Percentiles rank a stretch among this genome's conserved stretches.
phyloP scores from a whole-genome alignment of 2,888 invertebrate genomes.

The Ophion costatus region DNA sequence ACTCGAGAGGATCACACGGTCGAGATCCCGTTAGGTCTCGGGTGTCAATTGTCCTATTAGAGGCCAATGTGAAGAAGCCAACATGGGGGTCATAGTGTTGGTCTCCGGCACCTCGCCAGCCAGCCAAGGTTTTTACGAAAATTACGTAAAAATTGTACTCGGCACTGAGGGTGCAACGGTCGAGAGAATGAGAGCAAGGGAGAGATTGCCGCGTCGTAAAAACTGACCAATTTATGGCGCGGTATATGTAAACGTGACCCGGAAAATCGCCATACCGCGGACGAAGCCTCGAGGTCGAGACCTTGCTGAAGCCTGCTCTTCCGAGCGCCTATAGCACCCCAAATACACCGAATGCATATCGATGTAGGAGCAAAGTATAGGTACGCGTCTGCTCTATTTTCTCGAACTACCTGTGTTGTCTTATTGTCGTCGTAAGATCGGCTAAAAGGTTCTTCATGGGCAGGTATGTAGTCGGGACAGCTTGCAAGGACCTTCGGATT shows the following conservation, averaged over 20 bases:
- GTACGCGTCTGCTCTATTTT: constrained; percentile 58
- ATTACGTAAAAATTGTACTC: constrained; percentile 60
- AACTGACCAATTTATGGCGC: constrained; percentile 64
- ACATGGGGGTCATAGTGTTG: constrained; percentile 24
- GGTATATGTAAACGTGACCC: constrained; percentile 37
- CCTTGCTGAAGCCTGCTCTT: constrained; percentile 41
- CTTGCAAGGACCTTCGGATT: constrained; percentile 50
- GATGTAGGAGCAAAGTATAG: constrained; percentile 47
- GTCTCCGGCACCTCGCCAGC: constrained; percentile 36
- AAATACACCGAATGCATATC: constrained; percentile 7
- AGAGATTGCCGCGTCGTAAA: constrained; percentile 47
- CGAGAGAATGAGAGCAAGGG: constrained; percentile 17
- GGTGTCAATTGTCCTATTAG: constrained; percentile 71
- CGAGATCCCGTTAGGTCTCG: constrained; percentile 78
- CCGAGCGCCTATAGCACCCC: neutral
- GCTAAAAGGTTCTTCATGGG: constrained; percentile 29
- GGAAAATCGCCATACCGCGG: constrained; percentile 58
- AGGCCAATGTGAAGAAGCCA: constrained; percentile 34
- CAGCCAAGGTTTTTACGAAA: constrained; percentile 69
- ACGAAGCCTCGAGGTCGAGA: constrained; percentile 59
- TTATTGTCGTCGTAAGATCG: constrained; percentile 38
- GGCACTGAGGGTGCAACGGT: constrained; percentile 39
- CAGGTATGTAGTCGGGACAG: constrained; percentile 38
- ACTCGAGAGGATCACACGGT: constrained; percentile 71
- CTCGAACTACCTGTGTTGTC: constrained; percentile 46